Percentiles rank a stretch among this genome's conserved stretches.
Conservation (phyloP, 37 sponge, comb jelly and placozoan genomes). For the Theonella swinhoei region DNA sequence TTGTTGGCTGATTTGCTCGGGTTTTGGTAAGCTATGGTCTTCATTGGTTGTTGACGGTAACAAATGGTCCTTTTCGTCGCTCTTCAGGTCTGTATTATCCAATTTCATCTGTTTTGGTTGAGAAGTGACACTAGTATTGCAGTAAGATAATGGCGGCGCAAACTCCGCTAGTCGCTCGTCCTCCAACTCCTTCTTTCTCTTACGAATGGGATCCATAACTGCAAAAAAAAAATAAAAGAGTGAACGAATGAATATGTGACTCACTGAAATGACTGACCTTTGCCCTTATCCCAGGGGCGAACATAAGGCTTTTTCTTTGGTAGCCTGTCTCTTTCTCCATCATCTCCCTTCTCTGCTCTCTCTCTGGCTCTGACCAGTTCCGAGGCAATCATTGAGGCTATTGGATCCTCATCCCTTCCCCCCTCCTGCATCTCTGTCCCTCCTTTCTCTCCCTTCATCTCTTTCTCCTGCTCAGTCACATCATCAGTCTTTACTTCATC, state of each 20-base stretch:
- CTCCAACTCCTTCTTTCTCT: slow-evolving; percentile 66
- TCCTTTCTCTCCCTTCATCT: neutral
- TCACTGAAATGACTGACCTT: slow-evolving; percentile 36
- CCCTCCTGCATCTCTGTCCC: neutral
- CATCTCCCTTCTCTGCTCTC: slow-evolving; percentile 14
- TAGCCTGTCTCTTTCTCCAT: slow-evolving; percentile 17
- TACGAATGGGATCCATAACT: slow-evolving; percentile 50
- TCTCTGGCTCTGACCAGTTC: slow-evolving; percentile 15
- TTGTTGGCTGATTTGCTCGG: too few relatives aligned
- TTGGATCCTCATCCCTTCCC: neutral
- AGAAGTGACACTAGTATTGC: neutral
- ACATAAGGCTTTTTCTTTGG: slow-evolving; percentile 22
- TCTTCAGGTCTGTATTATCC: neutral
- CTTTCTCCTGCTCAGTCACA: slow-evolving; percentile 15
- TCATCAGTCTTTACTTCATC: neutral
- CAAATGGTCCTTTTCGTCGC: neutral
- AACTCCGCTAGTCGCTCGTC: slow-evolving; percentile 79
- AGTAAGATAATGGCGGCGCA: slow-evolving; percentile 84
- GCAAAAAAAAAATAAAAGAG: neutral
- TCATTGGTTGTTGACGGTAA: neutral
- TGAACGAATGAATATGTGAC: neutral
- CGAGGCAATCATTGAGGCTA: neutral
- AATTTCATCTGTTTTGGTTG: neutral
- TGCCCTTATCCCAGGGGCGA: slow-evolving; percentile 89
- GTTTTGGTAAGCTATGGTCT: neutral